Percentiles rank a stretch among this genome's conserved stretches.
phyloP scores from a whole-genome alignment of 2,113 vertebrate genomes.

The Cynoglossus semilaevis region DNA sequence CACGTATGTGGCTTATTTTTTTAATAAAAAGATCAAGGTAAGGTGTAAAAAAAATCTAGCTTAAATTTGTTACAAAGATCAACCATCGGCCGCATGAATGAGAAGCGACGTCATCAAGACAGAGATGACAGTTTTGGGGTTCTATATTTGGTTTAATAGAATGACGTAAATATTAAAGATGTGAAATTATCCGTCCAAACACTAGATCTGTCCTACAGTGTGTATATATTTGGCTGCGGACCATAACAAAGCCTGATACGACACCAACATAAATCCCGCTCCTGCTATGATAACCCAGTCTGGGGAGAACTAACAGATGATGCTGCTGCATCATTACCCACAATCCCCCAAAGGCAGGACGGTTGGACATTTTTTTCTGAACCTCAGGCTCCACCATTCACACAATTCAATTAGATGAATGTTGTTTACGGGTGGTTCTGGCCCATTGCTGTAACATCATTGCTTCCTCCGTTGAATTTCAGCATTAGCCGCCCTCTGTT shows the following conservation, averaged over 20 bases:
- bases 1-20: too few relatives aligned
- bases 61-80: too few relatives aligned
- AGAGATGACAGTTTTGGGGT: too few relatives aligned
- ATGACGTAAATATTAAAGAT: too few relatives aligned
- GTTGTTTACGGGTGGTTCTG: conserved; percentile 66
- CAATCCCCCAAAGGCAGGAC: conserved; percentile 23
- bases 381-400: conserved; percentile 40
- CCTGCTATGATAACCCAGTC: conserved; percentile 19
- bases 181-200: too few relatives aligned
- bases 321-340: conserved; percentile 59
- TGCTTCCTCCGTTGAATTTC: conserved; percentile 37
- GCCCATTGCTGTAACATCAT: conserved; percentile 57
- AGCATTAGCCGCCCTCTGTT: conserved; percentile 58
- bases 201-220: too few relatives aligned
- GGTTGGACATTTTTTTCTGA: conserved; percentile 34
- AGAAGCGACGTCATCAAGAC: too few relatives aligned
- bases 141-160: too few relatives aligned
- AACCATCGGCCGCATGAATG: too few relatives aligned
- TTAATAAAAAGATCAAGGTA: too few relatives aligned
- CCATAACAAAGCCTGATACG: conserved; percentile 19
- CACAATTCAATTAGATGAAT: conserved; percentile 60
- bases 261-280: background rate
- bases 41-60: too few relatives aligned
- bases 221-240: background rate
- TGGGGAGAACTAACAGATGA: conserved; percentile 41